Base-by-base conservation (phyloP, 2,888 invertebrate species). In the Stenodera caucasica region DNA sequence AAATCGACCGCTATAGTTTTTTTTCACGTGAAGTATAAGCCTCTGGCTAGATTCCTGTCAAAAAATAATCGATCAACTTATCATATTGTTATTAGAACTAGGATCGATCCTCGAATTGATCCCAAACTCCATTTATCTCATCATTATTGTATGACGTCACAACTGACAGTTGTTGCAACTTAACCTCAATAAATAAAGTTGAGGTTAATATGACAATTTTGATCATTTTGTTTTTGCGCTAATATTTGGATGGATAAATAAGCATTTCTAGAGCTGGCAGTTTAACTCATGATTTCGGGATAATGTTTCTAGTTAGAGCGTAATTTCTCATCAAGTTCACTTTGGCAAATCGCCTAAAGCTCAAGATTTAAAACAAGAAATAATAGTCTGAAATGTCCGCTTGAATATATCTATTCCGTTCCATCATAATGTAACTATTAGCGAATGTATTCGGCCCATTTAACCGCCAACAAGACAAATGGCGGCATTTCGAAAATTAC, bases 361-460 rank as follows among this genome's bases (percentile, higher is more conserved):
- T 32, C 15, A 26, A 49, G 29, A 57, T 40, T 56, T 37, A 26
- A 63, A 63, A 57, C 57, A 57, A 57, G 57, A 57, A 60, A 51
- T 61, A 57, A 61, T 54, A 45, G 60, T 54, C 55, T 58, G 58
- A 53, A 55, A 37, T 53, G 58, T 57, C 58, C 52, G 51, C 54
- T 45, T n/a, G n/a, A 23, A 45, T 23, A 45, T 53, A 55, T 29
- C 49, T 35, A 49, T 35, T 60, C 52, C 57, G 50, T 15, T 54
- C 54, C 49, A 49, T 60, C 55, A 63, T 58, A 59, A 63, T 59
- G 57, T 60, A 21, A 49, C 59, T 49, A 60, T 63, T 55, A 55
- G 35, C 49, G 56, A 52, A 51, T 56, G 51, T 61, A 58, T 40
- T 60, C 35, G 49, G 26, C 8, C 8, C 49, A 4, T 56, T 56